phyloP scores from a whole-genome alignment of 2,888 invertebrate genomes.

The Oscheius myriophilus region DNA sequence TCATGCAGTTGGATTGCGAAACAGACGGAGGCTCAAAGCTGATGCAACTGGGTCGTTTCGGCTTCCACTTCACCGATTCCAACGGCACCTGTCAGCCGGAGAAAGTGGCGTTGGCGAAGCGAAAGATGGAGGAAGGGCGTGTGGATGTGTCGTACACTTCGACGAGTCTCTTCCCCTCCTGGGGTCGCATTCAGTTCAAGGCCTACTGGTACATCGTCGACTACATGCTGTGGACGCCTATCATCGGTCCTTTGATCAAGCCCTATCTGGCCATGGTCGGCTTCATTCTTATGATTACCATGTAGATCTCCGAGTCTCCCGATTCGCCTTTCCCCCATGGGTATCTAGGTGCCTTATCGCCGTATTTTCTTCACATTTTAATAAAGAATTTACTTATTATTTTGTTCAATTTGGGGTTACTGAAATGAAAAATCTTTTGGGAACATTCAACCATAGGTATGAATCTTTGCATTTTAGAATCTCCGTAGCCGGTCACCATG shows the following conservation, averaged over 20 bases:
- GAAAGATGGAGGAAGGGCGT: conserved; percentile 63
- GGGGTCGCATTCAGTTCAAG: conserved; percentile 62
- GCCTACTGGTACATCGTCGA: conserved; percentile 69
- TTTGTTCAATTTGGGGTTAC: background rate
- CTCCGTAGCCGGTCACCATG: background rate
- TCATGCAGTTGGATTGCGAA: conserved; percentile 69
- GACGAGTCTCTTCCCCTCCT: conserved; percentile 43
- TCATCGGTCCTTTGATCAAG: conserved; percentile 63
- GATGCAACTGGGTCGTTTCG: conserved; percentile 67
- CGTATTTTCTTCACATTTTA: conserved; percentile 2
- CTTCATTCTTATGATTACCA: conserved; percentile 69
- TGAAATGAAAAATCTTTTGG: background rate
- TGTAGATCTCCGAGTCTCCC: conserved; percentile 37
- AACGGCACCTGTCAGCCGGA: conserved; percentile 65
- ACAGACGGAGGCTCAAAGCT: conserved; percentile 69
- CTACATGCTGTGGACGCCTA: conserved; percentile 62
- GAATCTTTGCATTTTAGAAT: conserved; percentile 8
- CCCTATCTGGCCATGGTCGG: conserved; percentile 69
- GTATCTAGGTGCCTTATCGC: conserved; percentile 24
- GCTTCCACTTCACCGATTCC: conserved; percentile 66
- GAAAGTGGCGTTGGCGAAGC: conserved; percentile 55
- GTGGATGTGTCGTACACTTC: conserved; percentile 59
- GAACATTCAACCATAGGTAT: background rate
- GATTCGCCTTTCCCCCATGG: conserved; percentile 20
- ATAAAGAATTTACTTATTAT: conserved; percentile 2